Evolutionary conservation across 2,113 vertebrate species (phyloP), one percentile per base, ranked within the genome.

Genomic region (Mixornis gularis): DNA sequence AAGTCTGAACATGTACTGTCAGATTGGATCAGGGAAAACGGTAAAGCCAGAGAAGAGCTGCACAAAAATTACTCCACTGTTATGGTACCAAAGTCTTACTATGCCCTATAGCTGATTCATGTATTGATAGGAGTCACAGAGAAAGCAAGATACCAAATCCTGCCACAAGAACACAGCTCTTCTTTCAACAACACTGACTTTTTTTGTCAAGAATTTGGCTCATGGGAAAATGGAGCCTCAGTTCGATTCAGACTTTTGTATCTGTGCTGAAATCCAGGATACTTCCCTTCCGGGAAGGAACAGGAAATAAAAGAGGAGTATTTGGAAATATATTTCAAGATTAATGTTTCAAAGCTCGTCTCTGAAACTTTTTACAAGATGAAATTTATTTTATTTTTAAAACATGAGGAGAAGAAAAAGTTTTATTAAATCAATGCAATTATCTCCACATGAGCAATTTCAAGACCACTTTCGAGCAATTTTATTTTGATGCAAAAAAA

Each of bases 151-250:
- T 21, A 36, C 8, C 3, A 4, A 81, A 87, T 58, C n/a, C 49
- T 58, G 21, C 27, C 34, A 22, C 13, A 79, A 38, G 62, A 79
- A 27, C 16, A 79, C 5, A 25, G 13, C 25, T 81, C 40, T 36
- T 51, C 62, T 77, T 46, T 55, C 64, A 62, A 20, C 0, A 6
- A 32, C 0, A 0, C 3, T 1, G 6, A 34, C 8, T 9, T 29
- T 29, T 76, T 60, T 26, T 19, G 21, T 56, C 26, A 79, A 29
- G 26, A 68, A 5, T 64, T 62, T 65, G 32, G 56, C 27, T 27
- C 6, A 18, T 11, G 36, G 72, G 25, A n/a, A 52, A 69, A 51
- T 1, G 3, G 13, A 73, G 3, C 17, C 27, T 77, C 36, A 48
- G 29, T 40, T 60, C 64, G 53, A 68, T 30, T 29, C 20, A 53